Percentiles rank a stretch among this genome's conserved stretches.
Conservation (phyloP, 1,140 invertebrate species). For the Phymastichus coffea region DNA sequence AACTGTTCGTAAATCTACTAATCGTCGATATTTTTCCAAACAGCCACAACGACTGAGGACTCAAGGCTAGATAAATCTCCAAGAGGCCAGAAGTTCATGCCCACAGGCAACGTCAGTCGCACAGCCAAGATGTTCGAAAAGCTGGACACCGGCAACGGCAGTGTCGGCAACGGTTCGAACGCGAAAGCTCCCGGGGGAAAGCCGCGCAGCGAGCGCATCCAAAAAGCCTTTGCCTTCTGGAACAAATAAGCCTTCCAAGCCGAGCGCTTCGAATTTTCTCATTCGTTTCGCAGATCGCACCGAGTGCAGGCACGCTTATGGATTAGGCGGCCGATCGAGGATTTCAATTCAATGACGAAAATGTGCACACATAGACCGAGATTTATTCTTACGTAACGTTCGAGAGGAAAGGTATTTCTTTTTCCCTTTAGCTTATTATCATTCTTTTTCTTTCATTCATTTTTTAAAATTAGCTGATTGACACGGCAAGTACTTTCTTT, state of each 20-base stretch:
- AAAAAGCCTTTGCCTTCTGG: constrained; percentile 53
- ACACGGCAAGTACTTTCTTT: constrained; percentile 10
- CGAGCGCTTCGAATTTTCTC: constrained; percentile 5
- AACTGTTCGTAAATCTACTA: too few species aligned
- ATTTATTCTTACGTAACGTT: constrained; percentile 15
- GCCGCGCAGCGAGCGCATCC: constrained; percentile 46
- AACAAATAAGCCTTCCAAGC: constrained; percentile 42
- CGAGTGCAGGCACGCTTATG: not conserved
- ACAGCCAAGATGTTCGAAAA: constrained; percentile 52
- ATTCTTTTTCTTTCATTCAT: not conserved
- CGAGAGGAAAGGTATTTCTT: constrained; percentile 1
- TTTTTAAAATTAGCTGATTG: constrained; percentile 15
- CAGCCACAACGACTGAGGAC: constrained; percentile 29
- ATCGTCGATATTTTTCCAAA: too few species aligned
- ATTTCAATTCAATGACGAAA: constrained; percentile 13
- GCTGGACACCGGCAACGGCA: not conserved
- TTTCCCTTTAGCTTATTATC: not conserved
- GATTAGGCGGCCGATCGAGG: constrained; percentile 1
- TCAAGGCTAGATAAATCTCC: constrained; percentile 40
- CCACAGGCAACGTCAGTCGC: constrained; percentile 52
- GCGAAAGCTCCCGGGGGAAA: constrained; percentile 27
- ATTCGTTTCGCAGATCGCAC: not conserved
- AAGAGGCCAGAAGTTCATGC: constrained; percentile 35
- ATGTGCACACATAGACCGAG: not conserved
- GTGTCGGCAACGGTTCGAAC: not conserved